A percentile compares a stretch with the other conserved stretches of the same genome.
phyloP scores from a whole-genome alignment of 2,888 invertebrate genomes.

The Leptopilina myrica region DNA sequence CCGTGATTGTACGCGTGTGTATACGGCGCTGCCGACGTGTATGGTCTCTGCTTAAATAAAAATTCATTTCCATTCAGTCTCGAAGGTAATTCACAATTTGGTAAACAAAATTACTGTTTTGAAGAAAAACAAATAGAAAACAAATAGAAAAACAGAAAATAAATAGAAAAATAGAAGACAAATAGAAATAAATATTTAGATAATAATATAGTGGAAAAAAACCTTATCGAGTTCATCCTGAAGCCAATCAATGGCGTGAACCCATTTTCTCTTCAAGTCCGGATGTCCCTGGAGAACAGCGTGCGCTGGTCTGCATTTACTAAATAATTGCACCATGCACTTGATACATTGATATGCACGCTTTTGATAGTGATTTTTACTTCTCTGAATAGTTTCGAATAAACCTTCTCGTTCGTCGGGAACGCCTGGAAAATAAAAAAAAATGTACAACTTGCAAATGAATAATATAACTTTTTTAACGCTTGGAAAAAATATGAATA shows the following conservation, averaged over 20 bases:
- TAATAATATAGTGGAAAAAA: constrained; percentile 32
- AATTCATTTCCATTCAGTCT: neutral
- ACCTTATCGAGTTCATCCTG: constrained; percentile 94
- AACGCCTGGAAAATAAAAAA: constrained; percentile 76
- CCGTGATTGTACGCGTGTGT: constrained; percentile 94
- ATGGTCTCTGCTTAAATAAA: constrained; percentile 74
- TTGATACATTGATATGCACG: constrained; percentile 98
- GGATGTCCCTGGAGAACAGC: constrained; percentile 87
- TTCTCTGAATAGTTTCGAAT: constrained; percentile 93
- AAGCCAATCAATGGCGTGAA: constrained; percentile 93
- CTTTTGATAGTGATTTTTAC: constrained; percentile 97
- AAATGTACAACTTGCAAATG: neutral
- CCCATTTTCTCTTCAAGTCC: constrained; percentile 92
- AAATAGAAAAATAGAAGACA: neutral
- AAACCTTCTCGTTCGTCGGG: constrained; percentile 93
- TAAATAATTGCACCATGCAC: constrained; percentile 93
- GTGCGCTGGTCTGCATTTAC: constrained; percentile 88
- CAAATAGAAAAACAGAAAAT: constrained; percentile 1
- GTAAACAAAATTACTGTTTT: no score
- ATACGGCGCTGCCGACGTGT: constrained; percentile 83
- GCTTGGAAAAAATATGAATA: neutral
- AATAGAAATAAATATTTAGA: no score
- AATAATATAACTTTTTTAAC: neutral
- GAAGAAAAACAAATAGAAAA: no score
- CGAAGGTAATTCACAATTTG: no score